Evolutionary conservation across 2,113 vertebrate species (phyloP).

Genomic region (Phrynosoma blainvillii): DNA sequence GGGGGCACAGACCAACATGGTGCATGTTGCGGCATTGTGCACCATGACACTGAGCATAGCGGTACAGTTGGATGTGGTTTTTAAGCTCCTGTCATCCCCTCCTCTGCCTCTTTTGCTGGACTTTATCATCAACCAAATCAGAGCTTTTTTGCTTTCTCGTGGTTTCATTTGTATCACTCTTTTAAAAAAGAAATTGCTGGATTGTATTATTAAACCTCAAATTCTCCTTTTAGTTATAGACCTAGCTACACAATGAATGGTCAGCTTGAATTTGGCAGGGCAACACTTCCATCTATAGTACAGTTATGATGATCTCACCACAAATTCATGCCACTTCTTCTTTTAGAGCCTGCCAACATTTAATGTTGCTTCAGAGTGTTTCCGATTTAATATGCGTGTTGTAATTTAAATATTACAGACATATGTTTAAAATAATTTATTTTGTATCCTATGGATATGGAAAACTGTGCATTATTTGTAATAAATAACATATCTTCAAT

Average conservation of each 20-base stretch:
- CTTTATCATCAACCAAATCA: background rate
- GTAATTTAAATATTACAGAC: constrained; percentile 67
- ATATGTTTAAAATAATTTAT: constrained; percentile 76
- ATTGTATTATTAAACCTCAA: constrained; percentile 29
- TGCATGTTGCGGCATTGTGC: too few species aligned
- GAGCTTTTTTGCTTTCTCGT: constrained; percentile 1
- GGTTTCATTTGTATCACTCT: background rate
- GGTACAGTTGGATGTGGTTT: too few species aligned
- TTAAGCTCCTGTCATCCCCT: too few species aligned
- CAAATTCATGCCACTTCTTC: constrained; percentile 15
- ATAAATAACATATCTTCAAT: constrained; percentile 67
- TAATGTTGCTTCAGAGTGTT: constrained; percentile 35
- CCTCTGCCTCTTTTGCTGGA: too few species aligned
- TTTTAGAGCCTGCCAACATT: background rate
- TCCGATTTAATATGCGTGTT: constrained; percentile 43
- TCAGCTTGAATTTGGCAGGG: constrained; percentile 10
- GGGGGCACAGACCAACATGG: too few species aligned
- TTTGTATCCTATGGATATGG: constrained; percentile 43
- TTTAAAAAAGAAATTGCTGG: constrained; percentile 22
- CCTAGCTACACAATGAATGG: background rate
- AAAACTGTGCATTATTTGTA: constrained; percentile 44
- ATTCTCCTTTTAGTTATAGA: background rate
- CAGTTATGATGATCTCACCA: background rate
- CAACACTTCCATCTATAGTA: constrained; percentile 15
- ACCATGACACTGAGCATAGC: too few species aligned